These are phyloP conservation scores for Notocelia uddmanniana DNA, from an alignment of 2,888 invertebrate species.

Conservation along the genomic window DNA sequence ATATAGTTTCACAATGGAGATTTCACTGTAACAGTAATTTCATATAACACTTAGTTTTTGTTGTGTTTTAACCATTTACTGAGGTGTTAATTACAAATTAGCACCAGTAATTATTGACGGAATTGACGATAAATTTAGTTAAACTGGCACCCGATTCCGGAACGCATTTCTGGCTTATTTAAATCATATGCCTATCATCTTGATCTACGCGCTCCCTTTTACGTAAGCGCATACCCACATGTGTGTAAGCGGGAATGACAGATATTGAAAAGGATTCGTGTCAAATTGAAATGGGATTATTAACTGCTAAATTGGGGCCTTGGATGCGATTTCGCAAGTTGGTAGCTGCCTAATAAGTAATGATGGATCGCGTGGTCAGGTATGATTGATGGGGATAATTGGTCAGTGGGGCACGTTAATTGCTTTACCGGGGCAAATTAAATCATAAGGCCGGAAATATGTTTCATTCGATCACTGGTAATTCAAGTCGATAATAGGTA, in stretches of 20 bases:
- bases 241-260: not conserved
- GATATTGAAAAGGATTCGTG: not conserved
- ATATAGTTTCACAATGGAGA: too few relatives aligned
- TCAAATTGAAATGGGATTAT: not conserved
- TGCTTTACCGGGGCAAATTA: constrained; percentile 10
- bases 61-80: not conserved
- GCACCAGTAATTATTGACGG: not conserved
- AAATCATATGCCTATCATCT: not conserved
- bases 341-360: constrained; percentile 20
- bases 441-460: not conserved
- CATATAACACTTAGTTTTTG: too few relatives aligned
- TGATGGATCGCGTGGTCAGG: constrained; percentile 17
- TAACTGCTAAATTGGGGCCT: not conserved
- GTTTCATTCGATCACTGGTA: not conserved
- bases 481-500: not conserved
- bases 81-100: constrained; percentile 12
- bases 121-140: constrained; percentile 20
- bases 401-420: constrained; percentile 18
- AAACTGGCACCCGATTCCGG: not conserved
- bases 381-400: constrained; percentile 27
- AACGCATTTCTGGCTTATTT: not conserved
- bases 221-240: not conserved
- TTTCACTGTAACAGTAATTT: too few relatives aligned
- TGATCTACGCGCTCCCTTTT: not conserved
- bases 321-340: constrained; percentile 6